Evolutionary conservation across 2,888 invertebrate species (phyloP).

Genomic region (Philonicus albiceps): DNA sequence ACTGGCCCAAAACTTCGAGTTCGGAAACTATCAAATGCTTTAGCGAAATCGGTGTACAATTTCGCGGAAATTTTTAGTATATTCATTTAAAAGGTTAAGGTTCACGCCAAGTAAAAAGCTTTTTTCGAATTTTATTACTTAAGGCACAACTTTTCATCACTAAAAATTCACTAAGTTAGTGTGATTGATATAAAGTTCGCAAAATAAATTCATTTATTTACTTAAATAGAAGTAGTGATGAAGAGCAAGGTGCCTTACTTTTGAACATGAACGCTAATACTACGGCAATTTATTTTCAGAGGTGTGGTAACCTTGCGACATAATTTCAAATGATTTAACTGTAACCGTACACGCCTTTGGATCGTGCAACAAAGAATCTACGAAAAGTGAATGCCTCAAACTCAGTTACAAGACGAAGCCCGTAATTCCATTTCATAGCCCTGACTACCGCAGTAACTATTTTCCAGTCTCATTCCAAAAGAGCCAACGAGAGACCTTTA

Average conservation of each 20-base stretch:
- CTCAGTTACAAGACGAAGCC: background rate
- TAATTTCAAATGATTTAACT: slow-evolving; percentile 15
- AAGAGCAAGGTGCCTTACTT: background rate
- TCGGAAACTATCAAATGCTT: no score
- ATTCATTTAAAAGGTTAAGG: no score
- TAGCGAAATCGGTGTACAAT: no score
- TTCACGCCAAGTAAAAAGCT: no score
- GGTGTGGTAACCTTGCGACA: background rate
- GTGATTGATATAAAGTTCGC: no score
- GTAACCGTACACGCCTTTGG: slow-evolving; percentile 22
- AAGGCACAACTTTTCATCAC: no score
- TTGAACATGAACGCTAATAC: background rate
- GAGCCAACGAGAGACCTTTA: slow-evolving; percentile 25
- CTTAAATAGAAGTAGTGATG: background rate
- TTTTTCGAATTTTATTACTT: no score
- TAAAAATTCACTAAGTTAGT: no score
- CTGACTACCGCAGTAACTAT: background rate
- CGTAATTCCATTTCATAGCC: background rate
- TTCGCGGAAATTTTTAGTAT: no score
- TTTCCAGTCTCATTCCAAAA: slow-evolving; percentile 3
- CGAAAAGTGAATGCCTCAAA: slow-evolving; percentile 5
- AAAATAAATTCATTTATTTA: background rate
- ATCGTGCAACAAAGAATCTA: slow-evolving; percentile 16
- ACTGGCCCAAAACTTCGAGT: no score
- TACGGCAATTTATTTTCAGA: background rate